These are phyloP conservation scores for Syrphus vitripennis DNA, from an alignment of 2,888 invertebrate genomes.

Conservation along the genomic window DNA sequence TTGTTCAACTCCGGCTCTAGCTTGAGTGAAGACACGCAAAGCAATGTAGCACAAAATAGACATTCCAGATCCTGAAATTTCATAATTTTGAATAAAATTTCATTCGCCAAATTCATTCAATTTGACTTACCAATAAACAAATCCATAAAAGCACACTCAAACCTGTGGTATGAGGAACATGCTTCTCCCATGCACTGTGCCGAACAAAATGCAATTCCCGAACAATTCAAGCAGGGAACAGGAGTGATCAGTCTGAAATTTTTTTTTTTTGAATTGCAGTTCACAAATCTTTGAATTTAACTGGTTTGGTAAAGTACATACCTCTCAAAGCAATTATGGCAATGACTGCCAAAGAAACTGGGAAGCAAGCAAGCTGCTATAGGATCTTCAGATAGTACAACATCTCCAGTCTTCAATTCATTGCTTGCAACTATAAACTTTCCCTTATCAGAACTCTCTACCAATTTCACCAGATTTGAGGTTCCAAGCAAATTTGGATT, in stretches of 20 bases:
- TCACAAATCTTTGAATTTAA: neutral
- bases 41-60: conserved; percentile 90
- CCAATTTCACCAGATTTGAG: conserved; percentile 84
- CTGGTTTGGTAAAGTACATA: neutral
- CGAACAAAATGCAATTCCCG: conserved; percentile 90
- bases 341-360: conserved; percentile 89
- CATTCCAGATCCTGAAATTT: conserved; percentile 87
- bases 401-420: conserved; percentile 85
- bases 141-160: conserved; percentile 89
- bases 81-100: neutral
- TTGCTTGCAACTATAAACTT: conserved; percentile 86
- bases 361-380: conserved; percentile 88
- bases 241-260: conserved; percentile 84
- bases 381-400: conserved; percentile 87
- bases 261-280: neutral
- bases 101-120: neutral
- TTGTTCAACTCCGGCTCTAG: conserved; percentile 80
- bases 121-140: conserved; percentile 85
- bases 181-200: conserved; percentile 85
- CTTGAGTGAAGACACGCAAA: conserved; percentile 89
- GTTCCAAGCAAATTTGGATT: conserved; percentile 83
- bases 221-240: conserved; percentile 88
- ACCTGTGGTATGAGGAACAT: conserved; percentile 86
- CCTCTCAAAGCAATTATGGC: conserved; percentile 90
- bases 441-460: conserved; percentile 84